Evolutionary conservation across 2,888 invertebrate genomes (phyloP), one percentile per base, ranked within the genome.

Genomic region (Ophonus ardosiacus): DNA sequence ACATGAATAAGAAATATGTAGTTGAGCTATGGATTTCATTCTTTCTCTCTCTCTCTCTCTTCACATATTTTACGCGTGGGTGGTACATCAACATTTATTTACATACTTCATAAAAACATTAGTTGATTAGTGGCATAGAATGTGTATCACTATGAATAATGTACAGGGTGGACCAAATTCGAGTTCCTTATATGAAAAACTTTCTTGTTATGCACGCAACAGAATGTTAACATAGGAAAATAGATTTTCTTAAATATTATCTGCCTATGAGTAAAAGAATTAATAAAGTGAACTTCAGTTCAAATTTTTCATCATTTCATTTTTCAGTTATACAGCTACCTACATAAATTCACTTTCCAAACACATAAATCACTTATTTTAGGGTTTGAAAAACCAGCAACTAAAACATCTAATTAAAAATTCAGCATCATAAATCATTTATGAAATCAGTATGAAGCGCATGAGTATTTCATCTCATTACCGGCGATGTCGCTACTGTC

Each of bases 1-100:
- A 68, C 68, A 38, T 38, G 68, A 68, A 68, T 68, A 68, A 68
- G 68, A 68, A 68, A 68, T 24, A 63, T 68, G 38, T 38, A 38
- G 38, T 31, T 8, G 24, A 68, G 38, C 31, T 31, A 15, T 31
- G 31, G 38, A 68, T 68, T n/a, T n/a, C 6, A 31, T 38, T 68
- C 7, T 65, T 31, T 31, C 21, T n/a, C 4, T 65, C 65, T 65
- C 13, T 65, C 65, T 65, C 65, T 5, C n/a, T 68, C 38, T 68
- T 13, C 24, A 68, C 68, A 68, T 68, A 68, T 63, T 21, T 65
- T n/a, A 8, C 10, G n/a, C 65, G 68, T 68, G 68, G 68, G 68
- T 68, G 68, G 38, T 68, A 15, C 38, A 38, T 68, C 68, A 68
- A n/a, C 31, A 38, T 15, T 68, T 68, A 38, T 68, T 68, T 68